Percentiles rank a stretch among this genome's conserved stretches.
Evolutionary conservation across 2,888 invertebrate species (phyloP).

Genomic region (Thecocarcelia acutangulata): DNA sequence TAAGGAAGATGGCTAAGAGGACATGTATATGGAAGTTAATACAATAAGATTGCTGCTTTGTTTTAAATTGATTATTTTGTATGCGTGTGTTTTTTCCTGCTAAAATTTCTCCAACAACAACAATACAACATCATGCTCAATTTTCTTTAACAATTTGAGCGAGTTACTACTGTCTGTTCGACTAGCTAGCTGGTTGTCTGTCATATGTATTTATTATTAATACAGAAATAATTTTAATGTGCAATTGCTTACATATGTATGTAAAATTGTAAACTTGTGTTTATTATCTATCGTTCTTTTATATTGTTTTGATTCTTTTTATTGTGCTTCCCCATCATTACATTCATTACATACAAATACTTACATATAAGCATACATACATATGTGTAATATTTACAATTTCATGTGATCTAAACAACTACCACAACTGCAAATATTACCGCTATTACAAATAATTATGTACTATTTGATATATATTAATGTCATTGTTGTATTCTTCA

Average conservation of each 20-base stretch:
- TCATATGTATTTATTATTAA: slow-evolving; percentile 13
- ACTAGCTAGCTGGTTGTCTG: slow-evolving; percentile 7
- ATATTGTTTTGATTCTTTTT: not conserved
- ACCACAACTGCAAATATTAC: slow-evolving; percentile 12
- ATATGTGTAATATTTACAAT: slow-evolving; percentile 38
- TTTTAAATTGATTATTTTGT: slow-evolving; percentile 49
- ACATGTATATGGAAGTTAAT: slow-evolving; percentile 18
- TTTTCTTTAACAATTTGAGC: slow-evolving; percentile 1
- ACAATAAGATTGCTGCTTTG: slow-evolving; percentile 44
- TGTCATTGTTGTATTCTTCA: slow-evolving; percentile 25
- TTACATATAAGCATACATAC: slow-evolving; percentile 4
- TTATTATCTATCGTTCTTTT: slow-evolving; percentile 20
- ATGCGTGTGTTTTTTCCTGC: slow-evolving; percentile 49
- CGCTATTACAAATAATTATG: slow-evolving; percentile 11
- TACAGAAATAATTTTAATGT: slow-evolving; percentile 31
- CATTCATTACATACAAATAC: no score
- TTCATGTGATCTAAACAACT: slow-evolving; percentile 9
- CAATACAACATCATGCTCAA: slow-evolving; percentile 2
- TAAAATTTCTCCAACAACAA: slow-evolving; percentile 30
- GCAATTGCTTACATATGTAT: slow-evolving; percentile 31
- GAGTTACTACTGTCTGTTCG: not conserved
- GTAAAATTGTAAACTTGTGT: slow-evolving; percentile 34
- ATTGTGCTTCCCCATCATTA: not conserved
- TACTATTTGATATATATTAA: slow-evolving; percentile 7
- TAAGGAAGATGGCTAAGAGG: slow-evolving; percentile 92